A percentile compares a stretch with the other conserved stretches of the same genome.
Conservation (phyloP, 2,888 invertebrate species). For the Trichogramma evanescens region DNA sequence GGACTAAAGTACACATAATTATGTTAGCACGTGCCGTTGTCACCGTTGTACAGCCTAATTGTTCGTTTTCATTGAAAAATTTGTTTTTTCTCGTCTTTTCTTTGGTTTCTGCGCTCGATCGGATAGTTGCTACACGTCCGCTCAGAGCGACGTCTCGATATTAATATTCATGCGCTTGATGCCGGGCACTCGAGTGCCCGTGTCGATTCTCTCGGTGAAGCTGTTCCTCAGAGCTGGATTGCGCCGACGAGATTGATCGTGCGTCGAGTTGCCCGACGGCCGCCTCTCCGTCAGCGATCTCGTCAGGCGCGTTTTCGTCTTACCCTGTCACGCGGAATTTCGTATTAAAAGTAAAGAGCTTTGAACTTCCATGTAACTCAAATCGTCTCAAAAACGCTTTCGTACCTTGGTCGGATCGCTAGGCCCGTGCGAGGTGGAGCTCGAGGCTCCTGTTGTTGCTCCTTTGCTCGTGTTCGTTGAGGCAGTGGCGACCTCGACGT, state of each 20-base stretch:
- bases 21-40: no score
- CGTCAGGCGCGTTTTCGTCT: constrained; percentile 43
- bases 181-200: constrained; percentile 25
- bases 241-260: constrained; percentile 39
- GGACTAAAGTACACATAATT: no score
- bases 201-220: constrained; percentile 33
- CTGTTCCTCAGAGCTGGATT: constrained; percentile 48
- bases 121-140: no score
- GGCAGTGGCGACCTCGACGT: constrained; percentile 11
- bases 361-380: no score
- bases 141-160: constrained; percentile 48
- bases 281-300: constrained; percentile 58
- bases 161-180: constrained; percentile 39
- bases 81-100: no score
- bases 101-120: no score
- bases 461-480: constrained; percentile 1
- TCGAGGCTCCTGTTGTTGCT: not conserved
- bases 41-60: no score
- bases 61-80: no score
- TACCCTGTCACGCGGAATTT: not conserved
- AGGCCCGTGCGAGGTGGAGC: not conserved
- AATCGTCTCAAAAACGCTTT: no score
- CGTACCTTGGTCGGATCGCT: no score
- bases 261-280: constrained; percentile 36
- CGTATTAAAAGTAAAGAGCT: no score